Evolutionary conservation across 1,140 invertebrate species (phyloP).

Genomic region (Eumaeus atala): DNA sequence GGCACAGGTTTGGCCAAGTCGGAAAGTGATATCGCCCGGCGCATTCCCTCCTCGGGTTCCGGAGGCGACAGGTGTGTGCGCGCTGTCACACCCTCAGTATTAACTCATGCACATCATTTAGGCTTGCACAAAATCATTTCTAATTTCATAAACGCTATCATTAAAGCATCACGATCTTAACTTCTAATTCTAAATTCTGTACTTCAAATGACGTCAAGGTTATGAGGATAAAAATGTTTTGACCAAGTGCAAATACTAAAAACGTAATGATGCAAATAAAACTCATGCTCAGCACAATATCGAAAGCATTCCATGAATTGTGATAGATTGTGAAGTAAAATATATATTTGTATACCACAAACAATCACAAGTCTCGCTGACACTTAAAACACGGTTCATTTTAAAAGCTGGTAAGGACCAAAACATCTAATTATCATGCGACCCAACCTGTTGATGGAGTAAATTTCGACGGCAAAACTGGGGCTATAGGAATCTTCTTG

Average conservation of each 20-base stretch:
- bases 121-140: conserved; percentile 14
- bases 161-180: not conserved
- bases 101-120: conserved; percentile 23
- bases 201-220: not conserved
- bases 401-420: conserved; percentile 31
- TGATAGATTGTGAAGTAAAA: conserved; percentile 35
- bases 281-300: conserved; percentile 25
- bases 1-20: conserved; percentile 72
- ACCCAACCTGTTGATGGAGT: conserved; percentile 57
- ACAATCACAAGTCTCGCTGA: conserved; percentile 33
- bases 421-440: conserved; percentile 47
- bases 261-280: conserved; percentile 16
- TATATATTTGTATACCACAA: conserved; percentile 32
- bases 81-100: conserved; percentile 32
- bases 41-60: conserved; percentile 59
- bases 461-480: conserved; percentile 64
- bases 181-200: not conserved
- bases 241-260: conserved; percentile 17
- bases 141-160: not conserved
- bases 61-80: conserved; percentile 44
- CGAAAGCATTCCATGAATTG: conserved; percentile 25
- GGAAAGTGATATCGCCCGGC: conserved; percentile 66
- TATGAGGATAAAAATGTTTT: conserved; percentile 9
- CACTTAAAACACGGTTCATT: conserved; percentile 20
- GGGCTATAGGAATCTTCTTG: conserved; percentile 48